Percentiles rank a stretch among this genome's conserved stretches.
phyloP scores from a whole-genome alignment of 2,888 invertebrate genomes.

The Drosophila silvestris region DNA sequence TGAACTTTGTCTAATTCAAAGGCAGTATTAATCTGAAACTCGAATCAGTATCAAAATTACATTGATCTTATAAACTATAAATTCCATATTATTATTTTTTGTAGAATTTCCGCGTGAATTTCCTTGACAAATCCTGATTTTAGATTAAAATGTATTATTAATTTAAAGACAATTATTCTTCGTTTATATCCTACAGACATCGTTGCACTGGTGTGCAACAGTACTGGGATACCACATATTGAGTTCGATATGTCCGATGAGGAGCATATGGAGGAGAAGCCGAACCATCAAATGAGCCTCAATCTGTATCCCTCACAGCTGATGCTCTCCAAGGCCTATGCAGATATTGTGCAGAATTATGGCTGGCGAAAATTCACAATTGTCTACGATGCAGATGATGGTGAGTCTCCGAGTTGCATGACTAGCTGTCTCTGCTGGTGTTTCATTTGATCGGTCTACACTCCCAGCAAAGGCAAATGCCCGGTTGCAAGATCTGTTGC shows the following conservation, averaged over 20 bases:
- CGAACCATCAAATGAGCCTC: conserved; percentile 87
- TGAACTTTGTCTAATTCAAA: background rate
- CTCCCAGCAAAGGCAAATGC: conserved; percentile 87
- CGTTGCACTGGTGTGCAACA: conserved; percentile 87
- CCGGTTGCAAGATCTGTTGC: conserved; percentile 92
- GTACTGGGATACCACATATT: conserved; percentile 88
- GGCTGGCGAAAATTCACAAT: conserved; percentile 93
- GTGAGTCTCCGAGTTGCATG: conserved; percentile 81
- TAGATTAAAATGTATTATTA: background rate
- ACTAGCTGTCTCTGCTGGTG: background rate
- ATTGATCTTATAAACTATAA: background rate
- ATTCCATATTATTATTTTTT: background rate
- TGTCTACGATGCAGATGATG: conserved; percentile 93
- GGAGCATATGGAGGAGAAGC: conserved; percentile 75
- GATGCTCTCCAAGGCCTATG: conserved; percentile 89
- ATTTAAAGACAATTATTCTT: background rate
- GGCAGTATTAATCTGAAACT: background rate
- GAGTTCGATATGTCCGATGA: conserved; percentile 87
- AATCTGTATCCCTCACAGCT: conserved; percentile 90
- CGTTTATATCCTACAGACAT: conserved; percentile 70
- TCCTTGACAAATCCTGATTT: background rate
- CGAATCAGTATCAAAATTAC: background rate
- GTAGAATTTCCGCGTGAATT: background rate
- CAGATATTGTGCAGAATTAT: conserved; percentile 89
- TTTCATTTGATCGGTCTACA: background rate